A percentile compares a stretch with the other conserved stretches of the same genome.
These are phyloP conservation scores for Varecia variegata DNA, from an alignment of 2,797 vertebrate genomes.

Conservation along the genomic window DNA sequence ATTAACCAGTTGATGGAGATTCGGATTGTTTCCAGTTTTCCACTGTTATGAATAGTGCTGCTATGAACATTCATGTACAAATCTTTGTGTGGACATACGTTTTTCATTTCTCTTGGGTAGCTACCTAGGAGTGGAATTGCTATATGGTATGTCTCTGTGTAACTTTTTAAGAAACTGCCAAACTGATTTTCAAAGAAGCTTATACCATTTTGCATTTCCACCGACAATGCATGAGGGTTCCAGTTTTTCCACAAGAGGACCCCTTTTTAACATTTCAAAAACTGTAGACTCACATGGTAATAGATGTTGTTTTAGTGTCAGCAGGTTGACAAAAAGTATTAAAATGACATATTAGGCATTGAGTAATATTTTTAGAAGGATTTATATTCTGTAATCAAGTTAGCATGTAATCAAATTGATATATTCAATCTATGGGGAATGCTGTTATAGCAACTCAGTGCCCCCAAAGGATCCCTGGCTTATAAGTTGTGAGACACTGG, in stretches of 20 bases:
- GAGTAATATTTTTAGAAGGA: background rate
- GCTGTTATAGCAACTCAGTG: background rate
- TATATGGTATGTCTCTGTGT: background rate
- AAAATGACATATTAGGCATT: background rate
- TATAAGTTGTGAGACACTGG: background rate
- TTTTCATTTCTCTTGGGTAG: background rate
- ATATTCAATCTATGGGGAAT: background rate
- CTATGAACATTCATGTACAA: background rate
- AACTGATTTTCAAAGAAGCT: background rate
- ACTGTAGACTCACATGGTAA: background rate
- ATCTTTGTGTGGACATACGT: background rate
- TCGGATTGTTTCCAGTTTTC: conserved; percentile 13
- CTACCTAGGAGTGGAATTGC: background rate
- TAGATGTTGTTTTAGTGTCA: background rate
- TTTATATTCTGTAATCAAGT: background rate
- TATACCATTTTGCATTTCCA: background rate
- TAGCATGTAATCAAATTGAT: background rate
- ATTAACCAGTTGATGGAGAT: background rate
- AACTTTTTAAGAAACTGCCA: background rate
- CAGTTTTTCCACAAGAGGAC: background rate
- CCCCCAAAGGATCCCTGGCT: background rate
- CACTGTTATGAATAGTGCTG: background rate
- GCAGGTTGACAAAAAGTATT: background rate
- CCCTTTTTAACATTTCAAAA: background rate
- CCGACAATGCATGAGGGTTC: background rate